Evolutionary conservation across 1,140 invertebrate species (phyloP), one percentile per base, ranked within the genome.

Genomic region (Euwallacea fornicatus): DNA sequence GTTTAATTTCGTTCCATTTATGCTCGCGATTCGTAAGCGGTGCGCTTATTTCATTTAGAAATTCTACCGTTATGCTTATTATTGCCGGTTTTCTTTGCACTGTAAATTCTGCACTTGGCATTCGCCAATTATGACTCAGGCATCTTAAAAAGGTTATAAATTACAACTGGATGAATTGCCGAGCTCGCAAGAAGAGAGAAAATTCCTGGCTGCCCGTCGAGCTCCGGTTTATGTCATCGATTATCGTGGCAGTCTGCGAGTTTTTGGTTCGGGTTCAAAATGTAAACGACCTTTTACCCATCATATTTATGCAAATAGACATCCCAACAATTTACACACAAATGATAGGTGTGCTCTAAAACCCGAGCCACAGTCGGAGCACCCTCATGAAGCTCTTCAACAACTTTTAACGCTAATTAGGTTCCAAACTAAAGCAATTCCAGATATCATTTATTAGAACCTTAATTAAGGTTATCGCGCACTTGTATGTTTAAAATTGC

Each of bases 81-180:
- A 65, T 65, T 65, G 47, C 33, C 46, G 63, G 63, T 53, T 65
- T 65, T 65, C 63, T 65, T 65, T 65, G 63, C 63, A 53, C 63
- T 65, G 46, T 65, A 65, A 65, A 65, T 65, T 55, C 63, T 54
- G 63, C 63, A 65, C 63, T 65, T 65, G 63, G 47, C 63, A 65
- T 65, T 65, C 63, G 47, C 9, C 63, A 65, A 65, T 65, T 65
- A 64, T 65, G 63, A 65, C 63, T 65, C 63, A 54, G 21, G 21
- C 63, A 55, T 65, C 46, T 55, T 65, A 65, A 65, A 65, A 65
- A 65, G 63, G 47, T 65, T 65, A 65, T 65, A 65, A 65, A 54
- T 65, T 65, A 65, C 63, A 65, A 65, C 63, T 50, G 63, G 50
- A 65, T 65, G 63, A 65, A 65, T 65, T 65, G 54, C 16, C 9